Conservation (phyloP, 2,113 vertebrate genomes). For the Hucho hucho region DNA sequence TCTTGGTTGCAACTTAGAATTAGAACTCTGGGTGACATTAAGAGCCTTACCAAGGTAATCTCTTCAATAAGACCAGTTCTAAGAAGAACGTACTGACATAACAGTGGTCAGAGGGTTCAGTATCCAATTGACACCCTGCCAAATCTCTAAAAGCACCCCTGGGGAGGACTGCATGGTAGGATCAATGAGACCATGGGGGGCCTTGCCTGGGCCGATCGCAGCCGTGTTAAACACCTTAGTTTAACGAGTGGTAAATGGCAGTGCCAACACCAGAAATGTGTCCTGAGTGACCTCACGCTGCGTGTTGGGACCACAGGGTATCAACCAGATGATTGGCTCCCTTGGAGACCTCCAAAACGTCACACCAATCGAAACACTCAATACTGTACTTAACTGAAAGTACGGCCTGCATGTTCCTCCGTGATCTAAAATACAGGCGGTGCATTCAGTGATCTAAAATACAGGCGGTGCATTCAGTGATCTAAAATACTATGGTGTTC, state of each 20-base stretch:
- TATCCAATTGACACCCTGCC: slow-evolving; percentile 40
- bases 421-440: too few relatives aligned
- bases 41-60: slow-evolving; percentile 40
- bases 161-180: slow-evolving; percentile 51
- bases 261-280: slow-evolving; percentile 29
- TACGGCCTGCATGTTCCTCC: too few relatives aligned
- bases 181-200: slow-evolving; percentile 56
- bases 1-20: background rate
- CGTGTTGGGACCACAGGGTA: slow-evolving; percentile 5
- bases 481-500: background rate
- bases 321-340: background rate
- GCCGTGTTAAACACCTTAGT: slow-evolving; percentile 46
- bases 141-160: slow-evolving; percentile 48
- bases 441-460: too few relatives aligned
- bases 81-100: slow-evolving; percentile 34
- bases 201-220: slow-evolving; percentile 30
- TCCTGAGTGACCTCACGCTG: slow-evolving; percentile 48
- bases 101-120: slow-evolving; percentile 28
- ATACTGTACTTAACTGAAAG: too few relatives aligned
- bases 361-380: background rate
- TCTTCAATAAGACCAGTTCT: slow-evolving; percentile 32
- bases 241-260: slow-evolving; percentile 46
- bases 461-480: too few relatives aligned
- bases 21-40: slow-evolving; percentile 14
- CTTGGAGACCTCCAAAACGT: background rate